Conservation (phyloP, 2,797 vertebrate genomes). For the Gymnothorax javanicus region DNA sequence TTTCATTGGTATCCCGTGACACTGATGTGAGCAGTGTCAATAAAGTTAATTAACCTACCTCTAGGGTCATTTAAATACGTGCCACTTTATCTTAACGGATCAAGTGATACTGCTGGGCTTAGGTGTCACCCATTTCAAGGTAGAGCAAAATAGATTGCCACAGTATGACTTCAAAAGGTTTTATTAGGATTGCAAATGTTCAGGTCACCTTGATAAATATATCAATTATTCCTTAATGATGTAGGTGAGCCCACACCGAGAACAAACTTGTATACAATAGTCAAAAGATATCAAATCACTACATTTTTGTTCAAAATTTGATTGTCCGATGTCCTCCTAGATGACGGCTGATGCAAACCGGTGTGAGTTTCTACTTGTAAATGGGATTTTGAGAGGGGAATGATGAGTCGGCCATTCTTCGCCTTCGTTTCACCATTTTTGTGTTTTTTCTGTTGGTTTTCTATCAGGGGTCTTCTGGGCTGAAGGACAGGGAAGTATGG, state of each 20-base stretch:
- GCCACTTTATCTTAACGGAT: slow-evolving; percentile 21
- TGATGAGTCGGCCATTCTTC: neutral
- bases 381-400: neutral
- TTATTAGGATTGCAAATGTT: neutral
- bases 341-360: neutral
- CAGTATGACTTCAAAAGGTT: neutral
- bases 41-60: slow-evolving; percentile 32
- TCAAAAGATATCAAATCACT: neutral
- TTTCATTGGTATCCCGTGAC: slow-evolving; percentile 10
- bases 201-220: neutral
- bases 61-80: slow-evolving; percentile 23
- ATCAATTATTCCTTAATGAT: neutral
- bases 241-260: neutral
- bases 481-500: neutral
- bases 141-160: neutral
- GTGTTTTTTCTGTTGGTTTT: neutral
- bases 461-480: neutral
- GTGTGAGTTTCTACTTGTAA: neutral
- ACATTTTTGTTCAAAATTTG: neutral
- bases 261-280: neutral
- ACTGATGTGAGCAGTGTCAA: slow-evolving; percentile 10
- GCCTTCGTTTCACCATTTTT: neutral
- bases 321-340: neutral
- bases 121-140: neutral
- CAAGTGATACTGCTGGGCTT: neutral